A percentile compares a stretch with the other conserved stretches of the same genome.
Conservation (phyloP, 2,888 invertebrate species). For the Apamea monoglypha region DNA sequence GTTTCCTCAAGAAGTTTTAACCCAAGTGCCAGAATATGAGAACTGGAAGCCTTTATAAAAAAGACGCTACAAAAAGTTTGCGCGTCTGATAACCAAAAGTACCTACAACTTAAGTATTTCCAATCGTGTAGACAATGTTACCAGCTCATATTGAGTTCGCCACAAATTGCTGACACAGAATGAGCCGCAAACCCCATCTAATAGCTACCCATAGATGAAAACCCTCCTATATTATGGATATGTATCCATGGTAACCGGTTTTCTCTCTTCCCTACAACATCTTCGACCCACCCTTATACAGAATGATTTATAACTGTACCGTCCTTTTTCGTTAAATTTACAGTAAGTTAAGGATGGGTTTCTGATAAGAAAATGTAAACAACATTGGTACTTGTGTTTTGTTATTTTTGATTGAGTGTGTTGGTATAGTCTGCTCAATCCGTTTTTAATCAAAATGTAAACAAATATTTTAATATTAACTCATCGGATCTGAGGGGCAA, state of each 20-base stretch:
- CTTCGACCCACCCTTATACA: constrained; percentile 68
- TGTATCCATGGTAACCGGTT: constrained; percentile 17
- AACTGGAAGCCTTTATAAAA: no score
- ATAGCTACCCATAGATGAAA: constrained; percentile 1
- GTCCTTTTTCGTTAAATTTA: constrained; percentile 84
- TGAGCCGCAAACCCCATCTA: background rate
- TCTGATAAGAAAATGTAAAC: constrained; percentile 80
- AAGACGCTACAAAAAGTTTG: no score
- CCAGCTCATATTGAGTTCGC: background rate
- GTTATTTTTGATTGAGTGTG: background rate
- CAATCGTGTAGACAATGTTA: background rate
- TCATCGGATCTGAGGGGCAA: no score
- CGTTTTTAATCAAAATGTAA: background rate
- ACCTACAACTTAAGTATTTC: background rate
- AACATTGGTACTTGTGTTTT: constrained; percentile 21
- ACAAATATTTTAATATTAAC: background rate
- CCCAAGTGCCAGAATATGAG: no score
- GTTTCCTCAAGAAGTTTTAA: no score
- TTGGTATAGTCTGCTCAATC: background rate
- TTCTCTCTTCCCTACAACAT: constrained; percentile 44
- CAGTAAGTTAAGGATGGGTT: constrained; percentile 64
- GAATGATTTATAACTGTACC: constrained; percentile 82
- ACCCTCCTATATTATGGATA: background rate
- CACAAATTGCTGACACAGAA: background rate
- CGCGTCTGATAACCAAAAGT: background rate